Percentiles rank a stretch among this genome's conserved stretches.
Evolutionary conservation across 1,140 invertebrate species (phyloP).

Genomic region (Triops cancriformis): DNA sequence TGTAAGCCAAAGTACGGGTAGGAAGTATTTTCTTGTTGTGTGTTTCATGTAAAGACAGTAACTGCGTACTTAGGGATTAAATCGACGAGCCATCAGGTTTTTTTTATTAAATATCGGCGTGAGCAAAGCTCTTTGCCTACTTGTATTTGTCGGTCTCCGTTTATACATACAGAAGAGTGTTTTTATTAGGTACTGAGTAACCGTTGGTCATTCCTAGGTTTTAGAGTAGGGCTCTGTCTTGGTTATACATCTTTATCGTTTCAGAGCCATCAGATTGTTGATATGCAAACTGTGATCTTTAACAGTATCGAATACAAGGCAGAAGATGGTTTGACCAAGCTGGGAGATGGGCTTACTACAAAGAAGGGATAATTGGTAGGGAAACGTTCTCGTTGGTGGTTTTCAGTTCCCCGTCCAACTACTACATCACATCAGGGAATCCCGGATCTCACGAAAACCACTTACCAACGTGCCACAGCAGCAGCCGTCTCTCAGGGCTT

Average conservation of each 20-base stretch:
- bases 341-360: not conserved
- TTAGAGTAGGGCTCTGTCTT: no score
- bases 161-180: no score
- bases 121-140: no score
- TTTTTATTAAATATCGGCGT: no score
- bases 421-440: conserved; percentile 13
- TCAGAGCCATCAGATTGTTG: not conserved
- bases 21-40: not conserved
- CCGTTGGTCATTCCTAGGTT: no score
- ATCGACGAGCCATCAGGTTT: not conserved
- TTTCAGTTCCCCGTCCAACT: conserved; percentile 4
- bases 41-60: not conserved
- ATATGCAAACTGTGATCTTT: not conserved
- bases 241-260: no score
- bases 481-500: not conserved
- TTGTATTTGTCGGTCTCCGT: no score
- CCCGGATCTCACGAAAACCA: conserved; percentile 12
- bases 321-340: not conserved
- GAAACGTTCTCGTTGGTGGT: not conserved
- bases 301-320: not conserved
- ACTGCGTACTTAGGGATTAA: not conserved
- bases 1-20: not conserved
- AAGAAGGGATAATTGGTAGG: conserved; percentile 8
- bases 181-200: no score
- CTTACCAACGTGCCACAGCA: conserved; percentile 3